Evolutionary conservation across 2,113 vertebrate genomes (phyloP).

Genomic region (Talpa occidentalis): DNA sequence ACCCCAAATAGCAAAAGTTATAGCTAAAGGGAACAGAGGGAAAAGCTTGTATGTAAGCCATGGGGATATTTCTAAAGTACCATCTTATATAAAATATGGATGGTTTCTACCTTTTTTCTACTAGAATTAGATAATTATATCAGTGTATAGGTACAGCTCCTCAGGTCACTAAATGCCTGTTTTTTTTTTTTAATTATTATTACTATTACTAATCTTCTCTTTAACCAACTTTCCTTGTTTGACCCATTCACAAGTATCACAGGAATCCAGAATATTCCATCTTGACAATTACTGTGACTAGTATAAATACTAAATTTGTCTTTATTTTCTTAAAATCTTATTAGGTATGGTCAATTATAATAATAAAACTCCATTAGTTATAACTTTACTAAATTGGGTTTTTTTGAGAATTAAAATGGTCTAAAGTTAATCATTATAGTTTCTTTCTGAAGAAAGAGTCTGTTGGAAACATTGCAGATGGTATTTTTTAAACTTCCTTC

Average conservation of each 20-base stretch:
- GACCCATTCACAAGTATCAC: not conserved
- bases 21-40: slow-evolving; percentile 36
- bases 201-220: not conserved
- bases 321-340: not conserved
- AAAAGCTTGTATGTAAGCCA: slow-evolving; percentile 1
- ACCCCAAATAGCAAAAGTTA: slow-evolving; percentile 9
- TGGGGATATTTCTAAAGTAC: not conserved
- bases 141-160: not conserved
- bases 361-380: not conserved
- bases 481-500: not conserved
- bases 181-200: not conserved
- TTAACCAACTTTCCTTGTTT: not conserved
- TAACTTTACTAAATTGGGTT: not conserved
- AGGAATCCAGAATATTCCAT: slow-evolving; percentile 23
- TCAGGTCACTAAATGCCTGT: not conserved
- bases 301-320: not conserved
- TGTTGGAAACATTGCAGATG: not conserved
- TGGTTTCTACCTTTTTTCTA: not conserved
- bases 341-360: not conserved
- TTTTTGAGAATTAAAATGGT: not conserved
- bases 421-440: slow-evolving; percentile 51
- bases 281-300: not conserved
- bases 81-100: not conserved
- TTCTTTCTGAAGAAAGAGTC: slow-evolving; percentile 59
- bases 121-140: not conserved